Percentiles rank a stretch among this genome's conserved stretches.
Conservation (phyloP, 2,113 vertebrate species). For the Coturnix japonica region DNA sequence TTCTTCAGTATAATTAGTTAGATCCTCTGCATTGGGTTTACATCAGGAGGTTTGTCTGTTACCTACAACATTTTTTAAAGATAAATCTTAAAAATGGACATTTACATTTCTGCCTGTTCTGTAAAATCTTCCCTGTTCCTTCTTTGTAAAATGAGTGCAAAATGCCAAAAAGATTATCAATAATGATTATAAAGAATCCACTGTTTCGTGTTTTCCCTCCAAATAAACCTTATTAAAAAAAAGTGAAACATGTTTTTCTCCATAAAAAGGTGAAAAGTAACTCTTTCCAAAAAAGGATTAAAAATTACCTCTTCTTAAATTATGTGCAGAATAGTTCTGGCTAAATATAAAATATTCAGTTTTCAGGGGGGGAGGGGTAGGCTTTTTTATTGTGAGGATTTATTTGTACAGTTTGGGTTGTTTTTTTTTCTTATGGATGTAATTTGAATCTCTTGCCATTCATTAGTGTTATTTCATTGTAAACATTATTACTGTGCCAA, state of each 20-base stretch:
- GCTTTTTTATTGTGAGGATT: conserved; percentile 92
- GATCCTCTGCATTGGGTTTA: conserved; percentile 65
- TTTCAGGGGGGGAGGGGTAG: conserved; percentile 24
- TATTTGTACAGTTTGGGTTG: conserved; percentile 86
- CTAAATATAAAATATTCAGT: conserved; percentile 82
- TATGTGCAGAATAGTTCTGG: conserved; percentile 84
- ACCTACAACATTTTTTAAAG: conserved; percentile 63
- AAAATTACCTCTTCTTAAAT: conserved; percentile 88
- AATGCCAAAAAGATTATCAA: conserved; percentile 66
- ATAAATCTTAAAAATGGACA: conserved; percentile 62
- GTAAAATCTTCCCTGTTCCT: conserved; percentile 70
- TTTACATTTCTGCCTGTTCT: conserved; percentile 72
- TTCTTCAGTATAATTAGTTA: conserved; percentile 58
- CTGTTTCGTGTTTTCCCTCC: conserved; percentile 62
- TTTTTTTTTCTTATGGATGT: conserved; percentile 84
- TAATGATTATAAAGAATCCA: conserved; percentile 65
- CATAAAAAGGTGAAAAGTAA: conserved; percentile 65
- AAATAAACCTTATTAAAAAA: conserved; percentile 55
- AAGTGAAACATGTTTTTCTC: conserved; percentile 68
- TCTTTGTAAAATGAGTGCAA: conserved; percentile 70
- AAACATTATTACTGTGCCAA: conserved; percentile 97
- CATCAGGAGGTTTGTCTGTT: conserved; percentile 65
- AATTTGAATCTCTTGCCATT: conserved; percentile 87
- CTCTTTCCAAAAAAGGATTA: conserved; percentile 75
- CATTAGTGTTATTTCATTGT: conserved; percentile 90